Evolutionary conservation across 1,140 invertebrate species (phyloP).

Genomic region (Camponotus floridanus): DNA sequence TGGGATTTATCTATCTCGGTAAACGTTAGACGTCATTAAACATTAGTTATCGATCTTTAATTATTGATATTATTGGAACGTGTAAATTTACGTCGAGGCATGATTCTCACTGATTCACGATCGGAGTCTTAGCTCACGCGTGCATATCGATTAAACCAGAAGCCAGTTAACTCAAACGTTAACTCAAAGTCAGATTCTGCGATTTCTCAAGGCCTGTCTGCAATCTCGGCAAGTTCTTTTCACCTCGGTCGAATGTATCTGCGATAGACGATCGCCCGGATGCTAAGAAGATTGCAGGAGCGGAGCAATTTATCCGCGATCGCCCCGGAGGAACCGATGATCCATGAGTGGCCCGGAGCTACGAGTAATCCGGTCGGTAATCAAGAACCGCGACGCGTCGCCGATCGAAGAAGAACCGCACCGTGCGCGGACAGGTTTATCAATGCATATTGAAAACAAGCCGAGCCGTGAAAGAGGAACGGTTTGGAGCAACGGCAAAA

Average conservation of each 20-base stretch:
- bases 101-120: constrained; percentile 21
- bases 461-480: constrained; percentile 70
- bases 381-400: constrained; percentile 72
- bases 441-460: constrained; percentile 81
- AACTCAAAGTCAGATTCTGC: constrained; percentile 63
- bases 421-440: constrained; percentile 76
- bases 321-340: constrained; percentile 70
- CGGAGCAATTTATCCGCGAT: constrained; percentile 73
- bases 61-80: constrained; percentile 46
- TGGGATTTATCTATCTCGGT: neutral
- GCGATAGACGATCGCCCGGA: constrained; percentile 70
- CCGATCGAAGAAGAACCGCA: constrained; percentile 56
- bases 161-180: constrained; percentile 49
- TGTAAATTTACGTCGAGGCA: constrained; percentile 1
- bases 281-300: constrained; percentile 74
- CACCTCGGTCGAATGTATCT: constrained; percentile 65
- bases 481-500: constrained; percentile 32
- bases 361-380: constrained; percentile 75
- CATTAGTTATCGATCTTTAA: constrained; percentile 47
- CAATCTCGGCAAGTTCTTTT: constrained; percentile 65
- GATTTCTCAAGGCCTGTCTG: constrained; percentile 54
- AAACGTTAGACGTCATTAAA: constrained; percentile 6
- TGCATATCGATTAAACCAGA: constrained; percentile 56
- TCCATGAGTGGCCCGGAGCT: constrained; percentile 72
- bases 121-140: neutral